Evolutionary conservation across 1,140 invertebrate species (phyloP), one percentile per base, ranked within the genome.

Genomic region (Orchesella cincta): DNA sequence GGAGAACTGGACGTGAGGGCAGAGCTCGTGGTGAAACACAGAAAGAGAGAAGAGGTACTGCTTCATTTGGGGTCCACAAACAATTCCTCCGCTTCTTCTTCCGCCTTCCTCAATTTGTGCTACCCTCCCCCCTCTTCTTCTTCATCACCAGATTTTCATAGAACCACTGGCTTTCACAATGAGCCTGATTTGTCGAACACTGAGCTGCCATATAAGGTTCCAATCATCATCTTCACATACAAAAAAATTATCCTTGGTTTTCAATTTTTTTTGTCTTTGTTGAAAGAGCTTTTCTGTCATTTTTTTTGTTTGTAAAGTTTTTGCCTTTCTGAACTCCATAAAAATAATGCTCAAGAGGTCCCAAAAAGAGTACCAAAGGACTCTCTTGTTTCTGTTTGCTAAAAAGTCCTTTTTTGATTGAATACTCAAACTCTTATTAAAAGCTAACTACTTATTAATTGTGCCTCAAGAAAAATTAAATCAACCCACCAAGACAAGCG

Each of bases 1-100:
- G 83, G 83, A 8, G 83, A 83, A 54, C 78, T 85, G 23, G 82
- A 83, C 31, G 80, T 84, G 12, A 82, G 84, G 46, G 33, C 83
- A 81, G 78, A 83, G 75, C 57, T 78, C 77, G 39, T 83, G 81
- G 80, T 75, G 51, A 82, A 81, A 76, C 34, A 52, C n/a, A 62
- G 75, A 62, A 81, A 79, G 79, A 75, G 73, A 70, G 83, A 83
- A 78, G 83, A 82, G 80, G 81, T 83, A 82, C 76, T 73, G 14
- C 1, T 76, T 26, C 51, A 8, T 14, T 64, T 16, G 18, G 52
- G 29, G 28, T 80, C 39, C n/a, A 62, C n/a, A 33, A 39, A 46
- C 28, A 31, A 52, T 74, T 73, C 46, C 52, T 62, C 51, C 31
- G 16, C 33, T 75, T n/a, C 35, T 29, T 67, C 62, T 67, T 67